These are phyloP conservation scores for Nematopogon swammerdamellus DNA, from an alignment of 2,888 invertebrate genomes.

Conservation along the genomic window DNA sequence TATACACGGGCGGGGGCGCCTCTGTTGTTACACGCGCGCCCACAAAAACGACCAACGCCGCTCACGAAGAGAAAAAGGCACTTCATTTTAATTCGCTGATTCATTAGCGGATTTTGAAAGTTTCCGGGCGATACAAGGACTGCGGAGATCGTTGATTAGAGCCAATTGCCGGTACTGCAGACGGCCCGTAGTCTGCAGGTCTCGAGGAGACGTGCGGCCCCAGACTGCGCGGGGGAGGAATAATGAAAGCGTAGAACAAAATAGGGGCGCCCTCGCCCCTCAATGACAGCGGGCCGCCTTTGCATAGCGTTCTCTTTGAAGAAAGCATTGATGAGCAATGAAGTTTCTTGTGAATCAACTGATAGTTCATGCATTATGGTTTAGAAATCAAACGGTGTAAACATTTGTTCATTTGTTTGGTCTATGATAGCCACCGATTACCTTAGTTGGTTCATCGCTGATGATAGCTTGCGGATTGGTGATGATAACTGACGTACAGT, in stretches of 20 bases:
- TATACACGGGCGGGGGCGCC: slow-evolving; percentile 21
- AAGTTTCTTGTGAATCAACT: too few relatives aligned
- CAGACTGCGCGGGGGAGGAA: background rate
- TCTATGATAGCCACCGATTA: too few relatives aligned
- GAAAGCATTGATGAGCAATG: too few relatives aligned
- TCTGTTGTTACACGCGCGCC: background rate
- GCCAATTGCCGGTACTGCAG: slow-evolving; percentile 14
- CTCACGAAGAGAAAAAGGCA: background rate
- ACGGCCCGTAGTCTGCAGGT: slow-evolving; percentile 9
- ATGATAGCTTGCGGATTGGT: too few relatives aligned
- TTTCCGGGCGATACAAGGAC: background rate
- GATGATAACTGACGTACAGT: too few relatives aligned
- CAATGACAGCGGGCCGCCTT: too few relatives aligned
- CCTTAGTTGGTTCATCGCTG: too few relatives aligned
- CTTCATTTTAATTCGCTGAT: slow-evolving; percentile 18
- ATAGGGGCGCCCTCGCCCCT: too few relatives aligned
- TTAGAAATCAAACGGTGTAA: too few relatives aligned
- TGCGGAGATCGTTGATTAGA: slow-evolving; percentile 10
- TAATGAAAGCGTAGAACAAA: background rate
- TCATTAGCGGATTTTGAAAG: slow-evolving; percentile 21
- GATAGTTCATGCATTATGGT: too few relatives aligned
- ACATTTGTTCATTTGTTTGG: too few relatives aligned
- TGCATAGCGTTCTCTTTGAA: too few relatives aligned
- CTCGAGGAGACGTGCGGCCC: background rate
- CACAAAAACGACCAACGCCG: background rate